These are phyloP conservation scores for Drosophila miranda DNA, from an alignment of 1,140 invertebrate genomes.

Conservation along the genomic window DNA sequence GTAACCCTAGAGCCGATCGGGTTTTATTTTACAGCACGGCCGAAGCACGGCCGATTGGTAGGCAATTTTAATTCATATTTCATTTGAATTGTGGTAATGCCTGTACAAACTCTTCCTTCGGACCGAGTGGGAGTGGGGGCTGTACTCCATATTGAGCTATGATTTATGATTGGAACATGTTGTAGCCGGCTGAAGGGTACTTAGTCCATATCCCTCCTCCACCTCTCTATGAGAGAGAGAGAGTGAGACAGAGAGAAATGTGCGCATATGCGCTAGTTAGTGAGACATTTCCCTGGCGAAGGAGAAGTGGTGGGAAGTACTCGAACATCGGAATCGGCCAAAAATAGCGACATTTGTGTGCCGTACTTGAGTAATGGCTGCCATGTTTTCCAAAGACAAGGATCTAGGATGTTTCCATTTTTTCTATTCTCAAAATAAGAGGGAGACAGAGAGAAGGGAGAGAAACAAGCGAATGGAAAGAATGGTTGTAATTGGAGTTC, in stretches of 20 bases:
- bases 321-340: conserved; percentile 39
- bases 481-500: conserved; percentile 56
- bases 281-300: conserved; percentile 58
- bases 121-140: conserved; percentile 14
- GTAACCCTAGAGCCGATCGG: conserved; percentile 38
- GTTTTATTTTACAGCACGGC: conserved; percentile 48
- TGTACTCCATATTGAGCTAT: conserved; percentile 78
- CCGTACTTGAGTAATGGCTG: conserved; percentile 54
- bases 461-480: neutral
- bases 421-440: conserved; percentile 15
- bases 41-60: conserved; percentile 59
- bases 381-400: conserved; percentile 61
- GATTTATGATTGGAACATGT: conserved; percentile 76
- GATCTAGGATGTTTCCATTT: conserved; percentile 50
- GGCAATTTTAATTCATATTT: conserved; percentile 77
- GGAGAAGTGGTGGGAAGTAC: conserved; percentile 62
- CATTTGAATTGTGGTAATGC: conserved; percentile 66
- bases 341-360: conserved; percentile 79
- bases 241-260: conserved; percentile 59
- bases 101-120: conserved; percentile 25
- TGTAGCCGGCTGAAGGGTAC: conserved; percentile 70
- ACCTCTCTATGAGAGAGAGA: conserved; percentile 6
- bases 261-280: conserved; percentile 79
- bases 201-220: conserved; percentile 33
- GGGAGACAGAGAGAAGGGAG: conserved; percentile 12